Base-by-base conservation (phyloP, 2,888 invertebrate species). In the Hypercompe scribonia region DNA sequence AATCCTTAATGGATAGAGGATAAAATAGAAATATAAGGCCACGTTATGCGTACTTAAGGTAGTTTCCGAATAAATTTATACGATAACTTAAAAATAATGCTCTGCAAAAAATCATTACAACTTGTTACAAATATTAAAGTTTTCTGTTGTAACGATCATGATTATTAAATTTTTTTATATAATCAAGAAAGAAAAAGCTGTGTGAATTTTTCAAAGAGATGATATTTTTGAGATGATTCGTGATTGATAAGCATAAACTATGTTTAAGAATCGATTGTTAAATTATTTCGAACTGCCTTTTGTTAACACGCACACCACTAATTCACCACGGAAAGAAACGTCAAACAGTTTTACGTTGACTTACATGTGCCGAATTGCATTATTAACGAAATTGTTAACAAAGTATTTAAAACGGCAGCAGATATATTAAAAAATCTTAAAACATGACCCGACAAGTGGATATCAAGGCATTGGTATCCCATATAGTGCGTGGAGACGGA, bases 401-500 rank as follows among this genome's bases (percentile, higher is more conserved):
- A 72, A 42, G 0, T 18, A 64, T 72, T 67, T 74, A 61, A 31
- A 13, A 54, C 54, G 72, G 8, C n/a, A 28, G 31, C 24, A 46
- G 13, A 58, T 75, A 76, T 61, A 64, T n/a, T 15, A 33, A 68
- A 74, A 50, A 66, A 70, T 46, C 36, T 65, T 42, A 54, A 36
- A 90, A 81, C 83, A 95, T 94, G 94, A 91, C 81, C 74, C 91
- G 92, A 34, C 91, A 94, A 90, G 91, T 95, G 61, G 92, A 95
- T 78, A 85, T 95, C 58, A 95, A 94, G 79, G 94, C 95, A 11
- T 86, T 95, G 74, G 90, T 95, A 75, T 94, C 95, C n/a, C 95
- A 95, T 81, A 92, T 95, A 76, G 91, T 95, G 39, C 89, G 90
- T 75, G 95, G 95, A 78, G 95, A 95, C 80, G 95, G 95, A 5